These are phyloP conservation scores for Myrmecobius fasciatus DNA, from an alignment of 2,113 vertebrate genomes.

Conservation along the genomic window DNA sequence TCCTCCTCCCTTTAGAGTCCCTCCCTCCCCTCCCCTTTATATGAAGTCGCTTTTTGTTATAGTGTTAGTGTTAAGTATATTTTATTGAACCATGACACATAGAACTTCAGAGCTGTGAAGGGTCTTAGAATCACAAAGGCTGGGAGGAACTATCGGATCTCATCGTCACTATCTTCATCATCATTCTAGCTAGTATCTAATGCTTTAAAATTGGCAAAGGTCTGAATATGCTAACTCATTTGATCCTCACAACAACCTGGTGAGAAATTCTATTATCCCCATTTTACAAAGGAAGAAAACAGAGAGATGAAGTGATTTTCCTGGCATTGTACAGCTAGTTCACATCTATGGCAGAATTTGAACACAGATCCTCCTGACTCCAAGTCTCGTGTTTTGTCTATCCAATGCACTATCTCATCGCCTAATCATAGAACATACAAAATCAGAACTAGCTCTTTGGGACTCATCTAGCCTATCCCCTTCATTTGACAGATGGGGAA, in stretches of 20 bases:
- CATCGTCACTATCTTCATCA: background rate
- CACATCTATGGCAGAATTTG: background rate
- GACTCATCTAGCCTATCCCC: background rate
- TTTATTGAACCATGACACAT: background rate
- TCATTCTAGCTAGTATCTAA: background rate
- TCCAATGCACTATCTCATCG: background rate
- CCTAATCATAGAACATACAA: background rate
- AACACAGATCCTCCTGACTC: background rate
- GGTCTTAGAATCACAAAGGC: background rate
- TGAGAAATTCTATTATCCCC: background rate
- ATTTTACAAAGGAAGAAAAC: background rate
- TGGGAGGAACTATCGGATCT: background rate
- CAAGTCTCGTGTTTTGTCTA: background rate
- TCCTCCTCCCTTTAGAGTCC: too few species aligned
- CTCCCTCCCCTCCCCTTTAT: too few species aligned
- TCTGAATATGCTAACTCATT: background rate
- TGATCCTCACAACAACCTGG: background rate
- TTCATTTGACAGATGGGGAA: background rate
- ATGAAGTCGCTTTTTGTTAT: too few species aligned
- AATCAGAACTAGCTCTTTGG: background rate
- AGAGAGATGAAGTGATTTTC: background rate
- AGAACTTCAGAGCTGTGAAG: background rate
- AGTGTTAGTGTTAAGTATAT: background rate
- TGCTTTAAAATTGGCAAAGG: background rate
- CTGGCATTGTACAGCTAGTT: background rate